Conservation (phyloP, 2,113 vertebrate species). For the Pelecanoides urinatrix region DNA sequence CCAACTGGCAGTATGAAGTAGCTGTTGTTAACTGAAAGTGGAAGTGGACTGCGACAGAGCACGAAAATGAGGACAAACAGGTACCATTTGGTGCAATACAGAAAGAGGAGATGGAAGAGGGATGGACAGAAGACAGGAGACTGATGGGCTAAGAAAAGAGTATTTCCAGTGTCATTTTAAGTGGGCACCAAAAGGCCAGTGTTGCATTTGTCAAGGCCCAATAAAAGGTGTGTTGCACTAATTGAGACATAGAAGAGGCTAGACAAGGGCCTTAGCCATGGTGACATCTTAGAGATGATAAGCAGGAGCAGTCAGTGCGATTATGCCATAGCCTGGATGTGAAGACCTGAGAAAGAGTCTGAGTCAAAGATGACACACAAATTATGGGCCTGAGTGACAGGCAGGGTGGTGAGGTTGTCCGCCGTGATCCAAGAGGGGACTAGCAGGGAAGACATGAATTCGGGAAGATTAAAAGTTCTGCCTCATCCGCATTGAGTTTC, state of each 20-base stretch:
- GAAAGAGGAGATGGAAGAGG: not conserved
- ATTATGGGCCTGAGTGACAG: slow-evolving; percentile 46
- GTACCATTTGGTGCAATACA: not conserved
- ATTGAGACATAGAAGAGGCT: not conserved
- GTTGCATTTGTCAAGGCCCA: not conserved
- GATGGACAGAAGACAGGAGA: not conserved
- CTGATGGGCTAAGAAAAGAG: not conserved
- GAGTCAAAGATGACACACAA: slow-evolving; percentile 27
- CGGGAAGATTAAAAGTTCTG: slow-evolving; percentile 54
- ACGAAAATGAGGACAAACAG: not conserved
- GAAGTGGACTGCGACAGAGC: not conserved
- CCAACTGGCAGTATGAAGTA: not conserved
- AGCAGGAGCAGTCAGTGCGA: not conserved
- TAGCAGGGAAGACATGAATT: not conserved
- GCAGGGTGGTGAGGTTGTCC: not conserved
- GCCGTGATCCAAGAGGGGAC: slow-evolving; percentile 3
- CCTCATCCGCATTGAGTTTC: not conserved
- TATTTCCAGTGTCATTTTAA: not conserved
- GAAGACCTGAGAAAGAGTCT: not conserved
- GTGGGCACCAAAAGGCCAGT: not conserved
- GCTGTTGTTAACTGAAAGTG: not conserved
- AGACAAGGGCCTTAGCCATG: not conserved
- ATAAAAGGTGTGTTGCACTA: not conserved
- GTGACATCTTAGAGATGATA: not conserved
- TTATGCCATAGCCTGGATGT: not conserved